Base-by-base conservation (phyloP, 2,888 invertebrate genomes). In the Pachymerium ferrugineum region DNA sequence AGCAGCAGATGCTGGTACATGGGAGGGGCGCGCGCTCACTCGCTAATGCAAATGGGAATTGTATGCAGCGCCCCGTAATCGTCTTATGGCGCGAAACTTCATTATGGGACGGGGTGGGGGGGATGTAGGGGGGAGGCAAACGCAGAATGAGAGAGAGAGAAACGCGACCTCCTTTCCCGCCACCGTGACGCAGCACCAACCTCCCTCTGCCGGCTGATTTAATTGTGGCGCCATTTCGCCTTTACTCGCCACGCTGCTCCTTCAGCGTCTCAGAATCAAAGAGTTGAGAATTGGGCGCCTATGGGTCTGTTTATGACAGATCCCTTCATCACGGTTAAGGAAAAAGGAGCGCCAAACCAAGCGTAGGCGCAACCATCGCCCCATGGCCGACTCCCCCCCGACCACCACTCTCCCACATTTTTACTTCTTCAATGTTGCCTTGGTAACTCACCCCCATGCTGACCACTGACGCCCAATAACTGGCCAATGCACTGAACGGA, bases 11-110 rank as follows among this genome's bases (percentile, higher is more conserved):
- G 47, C 47, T 47, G 47, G 47, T 47, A 22, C 47, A 22, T 47
- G 47, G 47, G 47, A 47, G 47, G 47, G 47, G 16, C 47, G 47
- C 47, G 47, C 47, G 47, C 47, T 47, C 47, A 47, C 47, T 68
- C 68, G 28, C 68, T 68, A 68, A 68, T 68, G 68, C 30, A 68
- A 68, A 68, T 68, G 68, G 68, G 68, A 68, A 68, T 30, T 68
- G 68, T 29, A 68, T 68, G 68, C 68, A 68, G 30, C 28, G 68
- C 68, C 68, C 68, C 28, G 68, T 68, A 68, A 68, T 68, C 68
- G 68, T 68, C 68, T 68, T 68, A 68, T 68, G 42, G 72, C 72
- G 74, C 67, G 70, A 73, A 76, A 28, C 74, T 69, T 14, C 30
- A 70, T 35, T 33, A 38, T 33, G 28, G 30, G 68, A 68, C 29